Evolutionary conservation across 2,113 vertebrate genomes (phyloP), one percentile per base, ranked within the genome.

Genomic region (Craseonycteris thonglongyai): DNA sequence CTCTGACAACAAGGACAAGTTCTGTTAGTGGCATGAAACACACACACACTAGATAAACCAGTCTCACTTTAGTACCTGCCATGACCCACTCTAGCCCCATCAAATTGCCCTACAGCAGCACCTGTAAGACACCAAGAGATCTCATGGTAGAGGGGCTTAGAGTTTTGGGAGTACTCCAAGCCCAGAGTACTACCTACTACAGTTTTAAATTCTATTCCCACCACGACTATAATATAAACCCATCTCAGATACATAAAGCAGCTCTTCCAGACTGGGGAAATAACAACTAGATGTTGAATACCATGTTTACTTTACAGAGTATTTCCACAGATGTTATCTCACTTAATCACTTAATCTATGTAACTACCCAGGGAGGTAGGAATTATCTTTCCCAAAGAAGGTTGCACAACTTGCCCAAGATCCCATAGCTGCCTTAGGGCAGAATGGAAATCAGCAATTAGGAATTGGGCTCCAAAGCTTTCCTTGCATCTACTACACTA

Each of bases 1-100:
- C 42, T 87, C 87, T 87, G 88, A 91, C 22, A 68, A 85, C 72
- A 94, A 78, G 75, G 63, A 90, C 95, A 86, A 63, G 35, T 81
- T 88, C 69, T 58, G 33, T 96, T 94, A 81, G 72, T 78, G 78
- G 72, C 81, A 58, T 68, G 80, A 88, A 84, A 87, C 58, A 87
- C 74, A 86, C 66, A 85, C 18, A 87, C 40, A 83, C 28, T 24
- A 3, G 80, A 84, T 38, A 87, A 47, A 61, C 18, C 21, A 49
- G 30, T 59, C 82, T 93, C 26, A 83, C 65, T 90, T 91, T 75
- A 90, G 74, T 47, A 72, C 58, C 61, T 85, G 71, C 22, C 13
- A 11, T 4, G 45, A 90, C 81, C 35, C 61, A 59, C 58, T 47
- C 81, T 66, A 88, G 30, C 89, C 79, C 51, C 26, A 89, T 21